Percentiles rank a stretch among this genome's conserved stretches.
Conservation (phyloP, 2,113 vertebrate species). For the Oncorhynchus kisutch region DNA sequence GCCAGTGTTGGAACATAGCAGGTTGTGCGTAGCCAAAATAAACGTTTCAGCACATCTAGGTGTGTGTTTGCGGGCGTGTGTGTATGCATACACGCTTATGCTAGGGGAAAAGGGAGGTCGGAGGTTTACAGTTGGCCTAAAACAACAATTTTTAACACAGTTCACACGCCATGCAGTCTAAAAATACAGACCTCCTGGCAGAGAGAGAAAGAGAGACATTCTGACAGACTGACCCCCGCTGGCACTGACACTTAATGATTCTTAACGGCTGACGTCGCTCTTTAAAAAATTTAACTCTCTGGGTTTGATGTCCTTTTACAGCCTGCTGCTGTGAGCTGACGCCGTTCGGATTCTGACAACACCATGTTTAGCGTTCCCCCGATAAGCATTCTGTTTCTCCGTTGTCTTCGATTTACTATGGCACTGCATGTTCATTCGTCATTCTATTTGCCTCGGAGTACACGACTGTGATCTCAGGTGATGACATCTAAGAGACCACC, state of each 20-base stretch:
- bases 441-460: background rate
- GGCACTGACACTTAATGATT: slow-evolving; percentile 6
- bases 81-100: background rate
- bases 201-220: too few relatives aligned
- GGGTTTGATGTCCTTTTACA: slow-evolving; percentile 48
- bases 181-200: background rate
- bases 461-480: too few relatives aligned
- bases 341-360: background rate
- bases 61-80: background rate
- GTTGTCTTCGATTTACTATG: background rate
- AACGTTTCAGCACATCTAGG: background rate
- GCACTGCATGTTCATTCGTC: background rate
- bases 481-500: background rate
- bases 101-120: background rate
- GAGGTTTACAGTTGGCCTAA: slow-evolving; percentile 9
- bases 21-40: background rate
- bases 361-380: background rate
- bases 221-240: background rate
- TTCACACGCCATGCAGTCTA: background rate
- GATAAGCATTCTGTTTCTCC: background rate
- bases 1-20: background rate
- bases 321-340: background rate
- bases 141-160: background rate
- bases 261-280: slow-evolving; percentile 41
- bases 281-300: slow-evolving; percentile 15